Base-by-base conservation (phyloP, 2,797 vertebrate species). In the Falco naumanni region DNA sequence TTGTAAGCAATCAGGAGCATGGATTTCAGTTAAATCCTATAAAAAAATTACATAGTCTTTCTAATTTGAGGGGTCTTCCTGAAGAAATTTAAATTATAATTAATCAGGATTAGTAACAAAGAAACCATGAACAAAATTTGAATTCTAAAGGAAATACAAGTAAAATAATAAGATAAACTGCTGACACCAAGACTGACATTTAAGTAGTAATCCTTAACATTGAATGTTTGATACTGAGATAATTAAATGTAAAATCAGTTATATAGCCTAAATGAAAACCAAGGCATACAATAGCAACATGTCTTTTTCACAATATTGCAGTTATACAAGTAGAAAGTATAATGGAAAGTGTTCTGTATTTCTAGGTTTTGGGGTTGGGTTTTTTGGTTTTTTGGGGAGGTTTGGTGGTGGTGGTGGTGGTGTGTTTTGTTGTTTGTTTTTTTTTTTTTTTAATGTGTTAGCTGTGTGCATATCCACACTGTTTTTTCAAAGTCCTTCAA, bases 101-200 rank as follows among this genome's bases (percentile, higher is more conserved):
- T 77, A 78, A 61, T 61, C n/a, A 72, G 25, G 83, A 85, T 84
- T 86, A 82, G 21, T 60, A 51, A 59, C 65, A 93, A 89, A 85
- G 48, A 95, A 85, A 51, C 14, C 0, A 0, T 47, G 24, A 70
- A 91, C 1, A 81, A 84, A 80, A 69, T 24, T 68, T 78, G 7
- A 75, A 78, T 84, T 93, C n/a, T 78, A 37, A 74, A 87, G 33
- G 18, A 84, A 92, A 54, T 71, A 51, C 5, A 70, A 83, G 20
- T 51, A 76, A 56, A 84, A 54, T 21, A 91, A 51, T 31, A 84
- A n/a, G 26, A 93, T 70, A 93, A 93, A 85, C 24, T 11, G 1
- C 20, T 63, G 29, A n/a, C 81, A 75, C 11, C 74, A 88, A 87
- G 50, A 68, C 31, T 93, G 63, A 86, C 53, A 92, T 93, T 96